phyloP scores from a whole-genome alignment of 2,888 invertebrate genomes.

The Tachystola acroxantha region DNA sequence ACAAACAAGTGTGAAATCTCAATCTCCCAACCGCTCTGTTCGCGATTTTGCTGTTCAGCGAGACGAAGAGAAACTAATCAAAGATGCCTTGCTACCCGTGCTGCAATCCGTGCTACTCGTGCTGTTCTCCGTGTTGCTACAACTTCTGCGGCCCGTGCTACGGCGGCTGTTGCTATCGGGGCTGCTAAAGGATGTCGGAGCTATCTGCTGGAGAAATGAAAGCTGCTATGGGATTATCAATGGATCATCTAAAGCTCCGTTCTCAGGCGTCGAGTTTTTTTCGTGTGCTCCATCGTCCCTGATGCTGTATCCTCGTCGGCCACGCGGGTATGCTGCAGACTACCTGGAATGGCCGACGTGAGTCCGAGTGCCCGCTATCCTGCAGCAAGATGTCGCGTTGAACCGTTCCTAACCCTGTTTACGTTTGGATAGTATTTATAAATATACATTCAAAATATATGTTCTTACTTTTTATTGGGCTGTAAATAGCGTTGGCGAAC shows the following conservation, averaged over 20 bases:
- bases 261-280: conserved; percentile 10
- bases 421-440: conserved; percentile 5
- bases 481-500: too few relatives aligned
- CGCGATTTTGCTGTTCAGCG: conserved; percentile 5
- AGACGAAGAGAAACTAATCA: conserved; percentile 15
- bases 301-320: not conserved
- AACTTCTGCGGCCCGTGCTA: conserved; percentile 28
- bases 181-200: conserved; percentile 8
- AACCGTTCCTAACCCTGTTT: conserved; percentile 3
- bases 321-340: not conserved
- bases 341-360: not conserved
- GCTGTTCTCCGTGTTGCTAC: conserved; percentile 38
- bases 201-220: conserved; percentile 4
- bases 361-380: not conserved
- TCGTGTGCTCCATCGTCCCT: conserved; percentile 4
- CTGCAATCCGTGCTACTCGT: conserved; percentile 29
- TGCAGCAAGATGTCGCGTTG: conserved; percentile 4
- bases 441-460: conserved; percentile 3
- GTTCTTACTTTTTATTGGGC: not conserved
- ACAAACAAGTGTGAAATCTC: conserved; percentile 17
- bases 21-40: conserved; percentile 9
- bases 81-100: conserved; percentile 45
- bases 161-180: conserved; percentile 14
- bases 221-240: conserved; percentile 12
- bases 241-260: too few relatives aligned